A percentile compares a stretch with the other conserved stretches of the same genome.
Evolutionary conservation across 2,888 invertebrate genomes (phyloP).

Genomic region (Melieria picta): DNA sequence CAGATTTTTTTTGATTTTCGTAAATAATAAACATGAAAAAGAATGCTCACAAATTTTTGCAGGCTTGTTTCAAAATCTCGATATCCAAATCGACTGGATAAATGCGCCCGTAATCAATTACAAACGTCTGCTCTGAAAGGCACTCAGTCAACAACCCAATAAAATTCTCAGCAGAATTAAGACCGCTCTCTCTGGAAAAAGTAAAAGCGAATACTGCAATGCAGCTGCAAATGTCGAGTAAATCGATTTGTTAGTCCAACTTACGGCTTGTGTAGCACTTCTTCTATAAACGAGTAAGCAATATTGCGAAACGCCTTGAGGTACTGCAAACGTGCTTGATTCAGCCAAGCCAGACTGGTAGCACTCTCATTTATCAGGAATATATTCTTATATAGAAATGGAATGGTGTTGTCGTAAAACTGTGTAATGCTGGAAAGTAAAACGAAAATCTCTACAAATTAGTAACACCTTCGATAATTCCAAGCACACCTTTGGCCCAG

Average conservation of each 20-base stretch:
- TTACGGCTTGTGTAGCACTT: constrained; percentile 63
- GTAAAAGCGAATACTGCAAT: background rate
- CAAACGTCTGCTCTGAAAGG: constrained; percentile 70
- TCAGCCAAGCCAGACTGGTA: constrained; percentile 57
- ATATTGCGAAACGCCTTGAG: constrained; percentile 66
- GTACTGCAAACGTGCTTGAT: constrained; percentile 65
- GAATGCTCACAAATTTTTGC: constrained; percentile 74
- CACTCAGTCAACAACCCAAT: constrained; percentile 67
- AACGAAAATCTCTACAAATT: no score
- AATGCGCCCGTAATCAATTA: constrained; percentile 75
- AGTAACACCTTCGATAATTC: constrained; percentile 11
- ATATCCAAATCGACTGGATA: constrained; percentile 77
- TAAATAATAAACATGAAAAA: background rate
- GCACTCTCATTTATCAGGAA: constrained; percentile 61
- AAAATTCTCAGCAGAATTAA: constrained; percentile 53
- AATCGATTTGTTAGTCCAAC: constrained; percentile 28
- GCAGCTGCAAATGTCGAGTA: background rate
- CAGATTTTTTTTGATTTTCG: constrained; percentile 23
- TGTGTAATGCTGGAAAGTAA: constrained; percentile 73
- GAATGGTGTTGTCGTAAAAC: constrained; percentile 80
- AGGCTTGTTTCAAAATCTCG: constrained; percentile 71
- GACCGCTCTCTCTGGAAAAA: constrained; percentile 44
- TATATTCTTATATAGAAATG: constrained; percentile 75
- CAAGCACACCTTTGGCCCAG: constrained; percentile 69
- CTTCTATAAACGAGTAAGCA: constrained; percentile 61